Evolutionary conservation across 2,113 vertebrate species (phyloP).

Genomic region (Carassius gibelio): DNA sequence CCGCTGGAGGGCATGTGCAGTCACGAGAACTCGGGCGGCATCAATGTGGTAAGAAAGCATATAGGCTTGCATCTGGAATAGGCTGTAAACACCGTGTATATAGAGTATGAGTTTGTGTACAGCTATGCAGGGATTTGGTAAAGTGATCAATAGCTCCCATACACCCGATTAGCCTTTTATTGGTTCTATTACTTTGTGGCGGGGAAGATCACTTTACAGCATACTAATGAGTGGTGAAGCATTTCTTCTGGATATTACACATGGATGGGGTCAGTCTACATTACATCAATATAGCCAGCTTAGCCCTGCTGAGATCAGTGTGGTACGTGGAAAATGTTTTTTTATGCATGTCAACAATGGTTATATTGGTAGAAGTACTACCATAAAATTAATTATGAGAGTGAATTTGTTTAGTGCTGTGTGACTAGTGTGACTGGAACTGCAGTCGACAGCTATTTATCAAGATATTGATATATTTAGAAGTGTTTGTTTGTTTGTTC

Average conservation of each 20-base stretch:
- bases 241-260: constrained; percentile 7
- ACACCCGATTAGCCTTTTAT: constrained; percentile 69
- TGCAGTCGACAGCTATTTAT: too few species aligned
- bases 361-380: background rate
- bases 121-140: constrained; percentile 31
- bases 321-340: background rate
- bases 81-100: constrained; percentile 11
- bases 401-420: background rate
- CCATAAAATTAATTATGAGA: too few species aligned
- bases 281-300: constrained; percentile 18
- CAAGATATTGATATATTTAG: too few species aligned
- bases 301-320: constrained; percentile 1
- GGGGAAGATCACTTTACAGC: constrained; percentile 42
- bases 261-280: background rate
- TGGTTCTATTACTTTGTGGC: constrained; percentile 56
- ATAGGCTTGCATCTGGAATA: background rate
- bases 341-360: background rate
- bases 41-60: constrained; percentile 77
- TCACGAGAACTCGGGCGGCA: constrained; percentile 87
- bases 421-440: too few species aligned
- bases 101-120: constrained; percentile 30
- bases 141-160: constrained; percentile 62
- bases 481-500: too few species aligned
- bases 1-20: constrained; percentile 91
- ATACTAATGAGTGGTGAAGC: constrained; percentile 57